Base-by-base conservation (phyloP, 53 echinoderm and acorn worm species). In the Holothuria leucospilota region DNA sequence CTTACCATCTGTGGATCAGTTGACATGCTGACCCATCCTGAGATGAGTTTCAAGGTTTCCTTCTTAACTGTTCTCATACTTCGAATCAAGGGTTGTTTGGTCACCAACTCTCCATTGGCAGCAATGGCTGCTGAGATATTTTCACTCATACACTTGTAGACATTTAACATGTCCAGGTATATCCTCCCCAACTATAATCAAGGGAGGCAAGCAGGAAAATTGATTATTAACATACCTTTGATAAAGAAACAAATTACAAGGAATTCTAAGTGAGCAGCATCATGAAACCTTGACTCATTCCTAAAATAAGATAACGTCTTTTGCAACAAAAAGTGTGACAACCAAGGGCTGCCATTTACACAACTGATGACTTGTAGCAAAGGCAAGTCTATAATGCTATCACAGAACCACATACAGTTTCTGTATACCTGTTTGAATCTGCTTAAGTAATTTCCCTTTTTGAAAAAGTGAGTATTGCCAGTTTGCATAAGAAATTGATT, bases 81-180 rank as follows among this genome's bases (percentile, higher is more conserved):
- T 62, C 97, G 85, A 77, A 96, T 95, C 63, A 96, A 81, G 1
- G 97, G 95, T 62, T 95, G 95, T 80, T 96, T 96, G 62, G 97
- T 96, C 62, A 96, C 97, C 42, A 85, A 75, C 70, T 93, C 97
- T 59, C 97, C 97, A 53, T 93, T 96, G 82, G 88, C 85, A 62
- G 86, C 86, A 29, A 95, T 96, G 8, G 97, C 97, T 66, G 88
- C 91, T 20, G 97, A 96, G 90, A 96, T 95, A 86, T 96, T 96
- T 68, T 96, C 97, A 90, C 97, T 96, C 97, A 96, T 96, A 66
- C 97, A 96, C 87, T 96, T 96, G 92, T 96, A 96, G 60, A 96
- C 94, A 81, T 96, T 95, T 59, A 96, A 60, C 97, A 96, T 96
- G 86, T 96, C 97, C 64, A 96, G 90, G 87, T 96, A 96, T 74